These are phyloP conservation scores for Chloroclystis v-ata DNA, from an alignment of 2,888 invertebrate genomes.

Conservation along the genomic window DNA sequence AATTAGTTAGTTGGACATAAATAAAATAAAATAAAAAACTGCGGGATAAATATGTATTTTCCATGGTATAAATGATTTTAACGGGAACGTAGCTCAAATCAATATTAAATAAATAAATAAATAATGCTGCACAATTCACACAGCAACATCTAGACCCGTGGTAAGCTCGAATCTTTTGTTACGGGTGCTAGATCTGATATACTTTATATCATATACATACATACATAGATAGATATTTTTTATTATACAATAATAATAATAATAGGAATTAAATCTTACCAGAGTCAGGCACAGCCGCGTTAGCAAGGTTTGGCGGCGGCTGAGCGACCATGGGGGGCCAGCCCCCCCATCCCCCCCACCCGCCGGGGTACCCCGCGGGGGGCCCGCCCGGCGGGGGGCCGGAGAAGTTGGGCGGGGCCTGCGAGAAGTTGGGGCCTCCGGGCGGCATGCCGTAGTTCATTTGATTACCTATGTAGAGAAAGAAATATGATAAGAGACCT, in stretches of 20 bases:
- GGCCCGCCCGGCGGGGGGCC: slow-evolving; percentile 14
- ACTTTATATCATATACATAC: too few species aligned
- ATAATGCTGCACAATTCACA: background rate
- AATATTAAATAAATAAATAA: background rate
- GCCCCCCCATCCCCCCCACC: slow-evolving; percentile 43
- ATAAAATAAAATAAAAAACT: too few species aligned
- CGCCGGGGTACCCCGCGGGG: slow-evolving; percentile 22
- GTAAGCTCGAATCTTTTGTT: too few species aligned
- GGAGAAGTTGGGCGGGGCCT: slow-evolving; percentile 16
- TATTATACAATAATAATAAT: too few species aligned
- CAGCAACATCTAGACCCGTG: too few species aligned
- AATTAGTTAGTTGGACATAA: too few species aligned
- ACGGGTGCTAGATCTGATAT: too few species aligned
- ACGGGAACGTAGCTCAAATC: too few species aligned
- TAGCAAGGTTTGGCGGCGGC: slow-evolving; percentile 49
- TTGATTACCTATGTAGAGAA: slow-evolving; percentile 5
- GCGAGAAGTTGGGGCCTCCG: slow-evolving; percentile 17
- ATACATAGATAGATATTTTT: too few species aligned
- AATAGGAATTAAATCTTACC: slow-evolving; percentile 45
- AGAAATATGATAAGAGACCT: background rate
- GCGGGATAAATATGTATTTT: too few species aligned
- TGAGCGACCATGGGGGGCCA: slow-evolving; percentile 57
- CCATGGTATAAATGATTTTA: too few species aligned
- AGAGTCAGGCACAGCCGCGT: slow-evolving; percentile 35
- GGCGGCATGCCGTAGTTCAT: slow-evolving; percentile 22